Conservation (phyloP, 1,140 invertebrate genomes). For the Sinonovacula constricta region DNA sequence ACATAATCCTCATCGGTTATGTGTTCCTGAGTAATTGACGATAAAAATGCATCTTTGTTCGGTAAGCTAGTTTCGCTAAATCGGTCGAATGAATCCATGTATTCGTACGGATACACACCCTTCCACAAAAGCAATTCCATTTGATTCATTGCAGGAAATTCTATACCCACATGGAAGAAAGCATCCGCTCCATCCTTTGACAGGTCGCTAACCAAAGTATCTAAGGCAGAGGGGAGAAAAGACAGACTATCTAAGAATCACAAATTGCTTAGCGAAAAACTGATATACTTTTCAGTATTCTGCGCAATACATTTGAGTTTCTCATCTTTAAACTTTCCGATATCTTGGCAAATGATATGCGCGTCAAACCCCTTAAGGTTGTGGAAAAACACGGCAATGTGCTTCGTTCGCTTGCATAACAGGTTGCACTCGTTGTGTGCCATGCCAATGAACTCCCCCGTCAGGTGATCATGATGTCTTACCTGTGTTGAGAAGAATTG, state of each 20-base stretch:
- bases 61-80: constrained; percentile 37
- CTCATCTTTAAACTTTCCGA: no score
- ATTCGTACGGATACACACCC: constrained; percentile 68
- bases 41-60: constrained; percentile 24
- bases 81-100: constrained; percentile 55
- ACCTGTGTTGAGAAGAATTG: no score
- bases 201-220: constrained; percentile 27
- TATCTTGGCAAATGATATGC: no score
- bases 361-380: no score
- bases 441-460: no score
- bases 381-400: no score
- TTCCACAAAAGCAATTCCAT: constrained; percentile 56
- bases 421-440: no score
- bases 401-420: constrained; percentile 18
- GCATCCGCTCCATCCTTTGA: constrained; percentile 13
- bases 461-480: no score
- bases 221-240: no score
- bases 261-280: constrained; percentile 43
- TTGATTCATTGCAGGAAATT: constrained; percentile 15
- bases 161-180: no score
- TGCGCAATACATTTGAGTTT: constrained; percentile 73
- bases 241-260: constrained; percentile 45
- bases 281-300: constrained; percentile 73
- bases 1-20: constrained; percentile 60
- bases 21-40: constrained; percentile 9